Evolutionary conservation across 2,888 invertebrate species (phyloP), one percentile per base, ranked within the genome.

Genomic region (Entomobrya multifasciata): DNA sequence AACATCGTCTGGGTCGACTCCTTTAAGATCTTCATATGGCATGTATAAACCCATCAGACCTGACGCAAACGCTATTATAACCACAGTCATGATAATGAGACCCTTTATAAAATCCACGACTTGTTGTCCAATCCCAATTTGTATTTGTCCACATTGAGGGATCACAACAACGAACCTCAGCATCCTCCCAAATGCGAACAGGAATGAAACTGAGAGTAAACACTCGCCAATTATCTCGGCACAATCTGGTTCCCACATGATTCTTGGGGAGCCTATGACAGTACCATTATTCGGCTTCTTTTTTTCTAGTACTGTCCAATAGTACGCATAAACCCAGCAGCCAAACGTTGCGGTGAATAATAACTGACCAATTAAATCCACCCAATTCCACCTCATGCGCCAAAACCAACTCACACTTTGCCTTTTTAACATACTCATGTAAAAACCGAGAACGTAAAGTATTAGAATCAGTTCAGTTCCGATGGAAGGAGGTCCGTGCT

Each of bases 211-310:
- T 95, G 92, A 65, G 95, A 94, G 92, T 95, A 95, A 93, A 67
- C 95, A 95, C 92, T 95, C 95, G 6, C 94, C 94, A 20, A 95
- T 92, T 79, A 95, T 92, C 15, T 94, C 93, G 0, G 95, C 95
- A 92, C 95, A 95, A 88, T 94, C 92, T 91, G 94, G 94, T 90
- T 94, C 93, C 95, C 95, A 95, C 92, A 94, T 95, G 92, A 95
- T 95, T 81, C 95, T 93, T 91, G 95, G 95, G 91, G 94, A 92
- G 79, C 47, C 67, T 1, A 5, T 30, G 22, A 72, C 13, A 4
- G 11, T 36, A 41, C 25, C 13, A 8, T 76, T 76, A 30, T 25
- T 55, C 20, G 67, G n/a, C 25, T n/a, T n/a, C n/a, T n/a, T n/a
- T n/a, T n/a, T n/a, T n/a, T n/a, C n/a, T 47, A 6, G 11, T 22